Evolutionary conservation across 2,888 invertebrate species (phyloP), one percentile per base, ranked within the genome.

Genomic region (Oligia fasciuncula): DNA sequence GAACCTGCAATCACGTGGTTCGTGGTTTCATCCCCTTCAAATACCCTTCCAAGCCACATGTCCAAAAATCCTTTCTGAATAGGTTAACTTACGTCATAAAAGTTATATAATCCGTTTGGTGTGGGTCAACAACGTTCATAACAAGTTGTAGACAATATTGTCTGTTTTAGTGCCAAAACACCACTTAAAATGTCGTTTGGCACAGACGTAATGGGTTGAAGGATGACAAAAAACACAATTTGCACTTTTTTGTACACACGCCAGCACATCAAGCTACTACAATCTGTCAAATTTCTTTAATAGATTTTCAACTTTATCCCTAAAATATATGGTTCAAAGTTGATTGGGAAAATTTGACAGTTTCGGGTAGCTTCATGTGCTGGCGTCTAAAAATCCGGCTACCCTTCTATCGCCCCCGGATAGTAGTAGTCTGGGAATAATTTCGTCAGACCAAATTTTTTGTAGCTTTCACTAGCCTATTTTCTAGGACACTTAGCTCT

Each of bases 101-200:
- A 80, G 46, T 67, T 80, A 62, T 9, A 35, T 29, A 62, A 74
- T 43, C 43, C 43, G 49, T 72, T 73, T 67, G 5, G 60, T 81
- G n/a, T 62, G 74, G 51, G 74, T 51, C 67, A 75, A 68, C 40
- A 78, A 63, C 23, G 60, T 80, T 40, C 66, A 40, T 71, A 77
- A 65, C 70, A 71, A 77, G 46, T 67, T 62, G 62, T 62, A 75
- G 62, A 74, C 82, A 46, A 54, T 68, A 81, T 60, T 35, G 75
- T 54, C 62, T 57, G 35, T 40, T 54, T 17, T 40, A 29, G 62
- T 75, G 76, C 83, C 83, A 82, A 82, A 66, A 66, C 11, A 57
- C 57, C 2, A 49, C 49, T 65, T 23, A 57, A 40, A 62, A 40
- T 75, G 14, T 46, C 43, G 40, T 35, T 74, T 74, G 43, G 14